Percentiles rank a stretch among this genome's conserved stretches.
Evolutionary conservation across 2,888 invertebrate genomes (phyloP).

Genomic region (Pyrrhosoma nymphula): DNA sequence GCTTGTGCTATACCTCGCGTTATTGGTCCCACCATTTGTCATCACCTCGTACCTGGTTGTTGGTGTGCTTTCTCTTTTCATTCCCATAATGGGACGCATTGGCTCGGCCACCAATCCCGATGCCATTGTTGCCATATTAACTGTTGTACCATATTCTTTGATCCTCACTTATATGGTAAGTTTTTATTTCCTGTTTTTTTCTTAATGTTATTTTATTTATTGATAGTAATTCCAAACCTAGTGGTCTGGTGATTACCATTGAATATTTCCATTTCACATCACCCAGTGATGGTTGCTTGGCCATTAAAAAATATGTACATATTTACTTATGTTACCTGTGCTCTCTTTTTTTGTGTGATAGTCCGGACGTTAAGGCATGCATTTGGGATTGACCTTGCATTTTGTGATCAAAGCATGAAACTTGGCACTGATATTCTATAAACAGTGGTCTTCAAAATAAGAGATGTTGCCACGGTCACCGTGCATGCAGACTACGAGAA

Average conservation of each 20-base stretch:
- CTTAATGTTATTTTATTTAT: too few species aligned
- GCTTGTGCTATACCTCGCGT: constrained; percentile 80
- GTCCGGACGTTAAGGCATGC: too few species aligned
- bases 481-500: too few species aligned
- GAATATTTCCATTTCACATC: background rate
- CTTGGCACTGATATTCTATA: too few species aligned
- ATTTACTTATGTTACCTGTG: too few species aligned
- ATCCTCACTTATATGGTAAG: constrained; percentile 73
- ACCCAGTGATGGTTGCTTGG: too few species aligned
- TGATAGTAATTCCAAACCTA: constrained; percentile 69
- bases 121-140: constrained; percentile 81
- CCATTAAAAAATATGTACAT: too few species aligned
- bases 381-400: too few species aligned
- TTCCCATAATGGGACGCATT: constrained; percentile 90
- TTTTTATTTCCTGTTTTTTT: constrained; percentile 9
- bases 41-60: constrained; percentile 86
- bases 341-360: too few species aligned
- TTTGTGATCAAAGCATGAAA: too few species aligned
- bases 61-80: constrained; percentile 86
- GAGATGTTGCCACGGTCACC: too few species aligned
- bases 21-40: constrained; percentile 82
- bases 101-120: constrained; percentile 87
- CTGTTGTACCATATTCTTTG: constrained; percentile 72
- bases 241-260: constrained; percentile 78
- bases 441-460: too few species aligned